Evolutionary conservation across 2,113 vertebrate species (phyloP), one percentile per base, ranked within the genome.

Genomic region (Panurus biarmicus): DNA sequence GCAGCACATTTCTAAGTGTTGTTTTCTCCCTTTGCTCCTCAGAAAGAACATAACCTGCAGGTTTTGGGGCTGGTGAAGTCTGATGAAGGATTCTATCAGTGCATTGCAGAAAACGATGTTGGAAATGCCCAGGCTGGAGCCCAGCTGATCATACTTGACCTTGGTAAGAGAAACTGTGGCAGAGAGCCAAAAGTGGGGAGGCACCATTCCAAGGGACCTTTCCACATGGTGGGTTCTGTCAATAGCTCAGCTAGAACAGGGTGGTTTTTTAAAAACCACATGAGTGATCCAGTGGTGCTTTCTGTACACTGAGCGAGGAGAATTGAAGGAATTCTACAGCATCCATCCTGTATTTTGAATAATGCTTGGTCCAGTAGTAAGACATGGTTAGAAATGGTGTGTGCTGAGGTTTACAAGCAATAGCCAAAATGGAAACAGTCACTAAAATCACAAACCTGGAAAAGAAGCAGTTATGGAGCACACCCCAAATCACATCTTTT

Each of bases 11-110:
- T 79, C 64, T 60, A 51, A 89, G 47, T 29, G 36, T 57, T 67
- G 35, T 76, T 1, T 50, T 60, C 90, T 48, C 92, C 33, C 92
- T 90, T 79, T 93, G 14, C 92, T 90, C 47, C 82, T 96, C 92
- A 99, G 99, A 99, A 99, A 97, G 99, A 99, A 96, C 99, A 99
- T 97, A 98, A 99, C 96, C 98, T 99, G 95, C 99, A 99, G 97
- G 99, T 99, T 84, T 97, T 99, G 97, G 99, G 99, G 74, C 97
- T 99, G 91, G 99, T 99, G 96, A 99, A 98, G 93, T 99, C 99
- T 21, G 99, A 99, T 57, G 99, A 99, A 97, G 99, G 99, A 91
- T 99, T 99, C 97, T 99, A 99, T 97, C 99, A 99, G 78, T 99
- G 99, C 96, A 98, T 99, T 84, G 99, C 99, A 6, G 99, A 99